These are phyloP conservation scores for Saccopteryx bilineata DNA, from an alignment of 2,113 vertebrate genomes.

Conservation along the genomic window DNA sequence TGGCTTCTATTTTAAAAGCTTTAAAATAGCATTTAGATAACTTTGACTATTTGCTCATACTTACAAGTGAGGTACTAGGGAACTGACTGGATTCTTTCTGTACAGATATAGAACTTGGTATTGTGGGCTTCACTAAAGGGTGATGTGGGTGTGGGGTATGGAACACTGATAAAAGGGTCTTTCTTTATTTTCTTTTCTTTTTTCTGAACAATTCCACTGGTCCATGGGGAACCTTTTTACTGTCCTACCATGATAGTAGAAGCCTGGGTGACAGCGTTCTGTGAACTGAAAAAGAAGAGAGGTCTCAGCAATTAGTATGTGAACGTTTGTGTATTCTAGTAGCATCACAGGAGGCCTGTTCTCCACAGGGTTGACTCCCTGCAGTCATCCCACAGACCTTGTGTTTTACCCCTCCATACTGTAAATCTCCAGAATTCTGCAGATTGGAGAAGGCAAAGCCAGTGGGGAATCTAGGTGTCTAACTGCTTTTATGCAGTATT, in stretches of 20 bases:
- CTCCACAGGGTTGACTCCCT: not conserved
- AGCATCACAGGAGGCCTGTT: not conserved
- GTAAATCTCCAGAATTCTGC: not conserved
- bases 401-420: not conserved
- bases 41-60: not conserved
- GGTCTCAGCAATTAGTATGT: not conserved
- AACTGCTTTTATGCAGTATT: not conserved
- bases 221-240: not conserved
- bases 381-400: not conserved
- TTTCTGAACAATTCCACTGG: not conserved
- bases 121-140: not conserved
- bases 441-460: not conserved
- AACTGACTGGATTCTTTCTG: not conserved
- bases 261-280: not conserved
- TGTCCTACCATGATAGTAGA: not conserved
- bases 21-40: not conserved
- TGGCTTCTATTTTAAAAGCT: slow-evolving; percentile 34
- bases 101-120: not conserved
- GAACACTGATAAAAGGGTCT: not conserved
- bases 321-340: not conserved
- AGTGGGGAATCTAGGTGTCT: not conserved
- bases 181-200: not conserved
- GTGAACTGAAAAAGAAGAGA: not conserved
- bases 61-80: not conserved
- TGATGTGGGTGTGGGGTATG: not conserved